Percentiles rank a stretch among this genome's conserved stretches.
phyloP scores from a whole-genome alignment of 1,140 invertebrate genomes.

The Halictus rubicundus region DNA sequence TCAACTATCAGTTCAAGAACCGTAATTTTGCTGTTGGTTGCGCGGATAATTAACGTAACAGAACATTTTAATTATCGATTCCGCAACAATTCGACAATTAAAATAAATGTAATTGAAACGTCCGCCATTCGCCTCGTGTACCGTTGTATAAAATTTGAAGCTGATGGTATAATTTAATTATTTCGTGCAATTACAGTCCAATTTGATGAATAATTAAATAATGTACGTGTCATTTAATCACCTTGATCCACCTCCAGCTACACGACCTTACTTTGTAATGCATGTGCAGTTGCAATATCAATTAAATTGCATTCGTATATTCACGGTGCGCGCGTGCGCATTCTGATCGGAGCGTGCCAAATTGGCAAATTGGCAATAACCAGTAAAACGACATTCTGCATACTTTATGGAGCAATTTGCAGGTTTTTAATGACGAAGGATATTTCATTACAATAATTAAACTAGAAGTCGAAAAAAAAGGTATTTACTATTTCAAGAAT shows the following conservation, averaged over 20 bases:
- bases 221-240: not conserved
- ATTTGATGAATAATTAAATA: no score
- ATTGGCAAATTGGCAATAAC: not conserved
- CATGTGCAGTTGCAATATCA: not conserved
- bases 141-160: not conserved
- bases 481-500: no score
- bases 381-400: not conserved
- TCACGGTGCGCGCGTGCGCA: no score
- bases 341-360: not conserved
- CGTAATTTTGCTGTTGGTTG: slow-evolving; percentile 8
- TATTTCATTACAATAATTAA: slow-evolving; percentile 6
- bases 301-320: not conserved
- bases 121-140: not conserved
- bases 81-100: not conserved
- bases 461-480: not conserved
- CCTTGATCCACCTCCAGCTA: not conserved
- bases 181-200: no score
- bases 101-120: not conserved
- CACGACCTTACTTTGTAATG: not conserved
- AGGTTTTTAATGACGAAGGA: no score
- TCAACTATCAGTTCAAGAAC: not conserved
- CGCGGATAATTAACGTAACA: not conserved
- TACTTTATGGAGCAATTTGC: not conserved
- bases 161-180: no score
- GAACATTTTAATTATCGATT: slow-evolving; percentile 23